Evolutionary conservation across 2,113 vertebrate species (phyloP).

Genomic region (Neolamprologus tretocephalus): DNA sequence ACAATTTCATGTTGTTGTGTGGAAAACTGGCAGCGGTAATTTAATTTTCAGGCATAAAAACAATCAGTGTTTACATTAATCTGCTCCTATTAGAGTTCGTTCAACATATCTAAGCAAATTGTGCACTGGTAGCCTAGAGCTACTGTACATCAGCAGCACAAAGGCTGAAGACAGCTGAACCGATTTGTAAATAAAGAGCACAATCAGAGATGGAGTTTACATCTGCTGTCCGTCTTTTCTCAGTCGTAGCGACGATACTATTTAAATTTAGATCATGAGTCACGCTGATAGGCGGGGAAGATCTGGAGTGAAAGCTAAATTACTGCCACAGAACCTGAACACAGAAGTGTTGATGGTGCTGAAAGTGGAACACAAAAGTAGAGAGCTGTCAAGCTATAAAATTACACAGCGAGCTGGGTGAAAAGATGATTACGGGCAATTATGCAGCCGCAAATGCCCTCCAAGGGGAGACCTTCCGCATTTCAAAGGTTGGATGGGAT

Average conservation of each 20-base stretch:
- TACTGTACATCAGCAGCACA: not conserved
- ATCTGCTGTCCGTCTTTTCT: not conserved
- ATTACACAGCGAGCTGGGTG: slow-evolving; percentile 37
- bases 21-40: not conserved
- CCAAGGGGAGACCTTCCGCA: slow-evolving; percentile 24
- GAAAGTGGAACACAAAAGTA: slow-evolving; percentile 40
- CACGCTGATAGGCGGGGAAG: slow-evolving; percentile 25
- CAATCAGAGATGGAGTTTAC: not conserved
- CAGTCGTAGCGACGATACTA: not conserved
- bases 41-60: not conserved
- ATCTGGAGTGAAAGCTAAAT: slow-evolving; percentile 47
- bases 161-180: not conserved
- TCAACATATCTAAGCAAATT: not conserved
- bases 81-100: not conserved
- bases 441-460: slow-evolving; percentile 33
- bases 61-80: not conserved
- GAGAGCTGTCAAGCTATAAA: slow-evolving; percentile 49
- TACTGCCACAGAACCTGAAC: slow-evolving; percentile 37
- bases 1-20: not conserved
- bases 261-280: slow-evolving; percentile 46
- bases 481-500: not conserved
- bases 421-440: slow-evolving; percentile 62
- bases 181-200: not conserved
- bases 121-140: not conserved
- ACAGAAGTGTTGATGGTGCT: slow-evolving; percentile 47